Base-by-base conservation (phyloP, 2,888 invertebrate species). In the Fabriciana adippe region DNA sequence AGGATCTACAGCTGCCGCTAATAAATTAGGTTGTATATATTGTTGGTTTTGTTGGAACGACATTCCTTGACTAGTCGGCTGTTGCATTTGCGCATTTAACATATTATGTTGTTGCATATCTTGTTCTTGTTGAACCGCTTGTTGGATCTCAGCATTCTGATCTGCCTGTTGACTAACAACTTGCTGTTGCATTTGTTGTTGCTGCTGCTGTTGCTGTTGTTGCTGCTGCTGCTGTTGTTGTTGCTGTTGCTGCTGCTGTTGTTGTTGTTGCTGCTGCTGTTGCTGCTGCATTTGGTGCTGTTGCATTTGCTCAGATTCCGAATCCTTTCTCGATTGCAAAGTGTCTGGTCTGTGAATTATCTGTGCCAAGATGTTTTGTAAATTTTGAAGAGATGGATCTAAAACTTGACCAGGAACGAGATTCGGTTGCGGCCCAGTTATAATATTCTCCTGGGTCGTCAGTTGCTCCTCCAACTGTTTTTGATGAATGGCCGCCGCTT, bases 331-430 rank as follows among this genome's bases (percentile, higher is more conserved):
- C 0, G 88, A 78, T 70, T 90, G 92, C 53, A 89, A 74, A 15
- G 83, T 81, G 18, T 92, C 92, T 0, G 92, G 92, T 65, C 92
- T 84, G 47, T 91, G 92, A 55, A 90, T 93, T 53, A 93, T 93
- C 76, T 92, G 92, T 0, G 91, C 81, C 68, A 92, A 75, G 53
- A 92, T 88, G 72, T 88, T 90, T 72, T 92, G 92, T 51, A 93
- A 79, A 73, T 92, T 93, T 74, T 93, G 93, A 57, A 94, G 80
- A 0, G 93, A 91, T 8, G 94, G 94, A 70, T 93, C 92, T 63
- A 93, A 83, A 60, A 89, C 88, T 73, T 92, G 92, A 51, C 86
- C 85, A 2, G 86, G 78, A 54, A 83, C 86, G 76, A 88, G 84
- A 81, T 89, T 89, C 80, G 79, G 74, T 65, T 88, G 89, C 1